Conservation (phyloP, 2,888 invertebrate species). For the Sialis fuliginosa region DNA sequence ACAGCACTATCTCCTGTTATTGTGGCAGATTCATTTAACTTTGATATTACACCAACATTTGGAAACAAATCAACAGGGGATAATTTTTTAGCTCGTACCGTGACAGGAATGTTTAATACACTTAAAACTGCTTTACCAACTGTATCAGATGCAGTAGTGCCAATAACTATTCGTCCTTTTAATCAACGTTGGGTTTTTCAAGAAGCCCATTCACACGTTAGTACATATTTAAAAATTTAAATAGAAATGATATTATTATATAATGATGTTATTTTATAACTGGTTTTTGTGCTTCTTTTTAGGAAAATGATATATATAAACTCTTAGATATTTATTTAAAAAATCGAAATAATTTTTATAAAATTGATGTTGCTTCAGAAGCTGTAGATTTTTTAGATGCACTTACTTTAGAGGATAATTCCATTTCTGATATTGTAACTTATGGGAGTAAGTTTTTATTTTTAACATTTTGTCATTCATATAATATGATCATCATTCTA, state of each 20-base stretch:
- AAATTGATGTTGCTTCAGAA: constrained; percentile 39
- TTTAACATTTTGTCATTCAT: neutral
- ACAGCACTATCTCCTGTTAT: neutral
- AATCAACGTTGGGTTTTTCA: constrained; percentile 28
- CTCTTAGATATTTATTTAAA: constrained; percentile 33
- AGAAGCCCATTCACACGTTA: constrained; percentile 23
- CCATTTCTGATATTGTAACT: neutral
- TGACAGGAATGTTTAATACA: constrained; percentile 63
- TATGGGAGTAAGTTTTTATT: constrained; percentile 12
- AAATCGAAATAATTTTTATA: constrained; percentile 35
- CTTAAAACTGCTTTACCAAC: constrained; percentile 50
- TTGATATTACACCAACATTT: constrained; percentile 8
- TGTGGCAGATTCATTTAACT: neutral
- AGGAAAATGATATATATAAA: constrained; percentile 26
- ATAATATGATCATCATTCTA: neutral
- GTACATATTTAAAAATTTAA: constrained; percentile 6
- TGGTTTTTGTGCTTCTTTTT: constrained; percentile 10
- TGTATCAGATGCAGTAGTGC: constrained; percentile 22
- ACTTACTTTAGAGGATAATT: constrained; percentile 5
- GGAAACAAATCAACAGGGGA: constrained; percentile 25
- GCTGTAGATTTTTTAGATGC: constrained; percentile 38
- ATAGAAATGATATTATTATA: constrained; percentile 13
- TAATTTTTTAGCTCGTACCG: constrained; percentile 55
- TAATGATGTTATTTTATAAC: neutral
- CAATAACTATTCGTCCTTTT: constrained; percentile 16